phyloP scores from a whole-genome alignment of 2,113 vertebrate genomes.

The Bubo scandiacus region DNA sequence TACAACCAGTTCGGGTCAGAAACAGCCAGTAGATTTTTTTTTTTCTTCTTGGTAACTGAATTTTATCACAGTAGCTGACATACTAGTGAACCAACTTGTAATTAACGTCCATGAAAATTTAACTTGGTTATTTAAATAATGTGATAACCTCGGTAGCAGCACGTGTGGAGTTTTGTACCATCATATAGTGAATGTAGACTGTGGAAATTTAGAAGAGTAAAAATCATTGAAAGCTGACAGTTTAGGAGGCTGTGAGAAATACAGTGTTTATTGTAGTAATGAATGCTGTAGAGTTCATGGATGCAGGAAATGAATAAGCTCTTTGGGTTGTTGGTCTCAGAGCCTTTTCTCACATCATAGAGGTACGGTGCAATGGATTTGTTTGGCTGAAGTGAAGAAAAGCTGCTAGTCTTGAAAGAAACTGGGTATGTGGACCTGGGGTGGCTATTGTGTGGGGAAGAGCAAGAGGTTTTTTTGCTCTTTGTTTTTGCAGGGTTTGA shows the following conservation, averaged over 20 bases:
- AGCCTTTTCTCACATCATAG: neutral
- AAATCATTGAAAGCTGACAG: neutral
- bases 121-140: neutral
- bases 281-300: neutral
- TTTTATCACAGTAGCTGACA: neutral
- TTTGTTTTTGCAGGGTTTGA: neutral
- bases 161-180: neutral
- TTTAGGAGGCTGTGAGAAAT: neutral
- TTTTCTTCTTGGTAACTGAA: neutral
- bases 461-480: neutral
- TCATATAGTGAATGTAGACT: neutral
- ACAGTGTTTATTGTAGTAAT: neutral
- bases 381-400: neutral
- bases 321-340: neutral
- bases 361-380: fast-evolving
- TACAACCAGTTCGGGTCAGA: neutral
- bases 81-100: neutral
- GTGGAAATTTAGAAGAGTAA: neutral
- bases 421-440: neutral
- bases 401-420: neutral
- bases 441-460: neutral
- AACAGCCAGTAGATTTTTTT: neutral
- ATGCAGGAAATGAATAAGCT: neutral
- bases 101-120: neutral
- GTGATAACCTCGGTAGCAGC: neutral